Percentiles rank a stretch among this genome's conserved stretches.
These are phyloP conservation scores for Drosophila austrosaltans DNA, from an alignment of 2,888 invertebrate genomes.

Conservation along the genomic window DNA sequence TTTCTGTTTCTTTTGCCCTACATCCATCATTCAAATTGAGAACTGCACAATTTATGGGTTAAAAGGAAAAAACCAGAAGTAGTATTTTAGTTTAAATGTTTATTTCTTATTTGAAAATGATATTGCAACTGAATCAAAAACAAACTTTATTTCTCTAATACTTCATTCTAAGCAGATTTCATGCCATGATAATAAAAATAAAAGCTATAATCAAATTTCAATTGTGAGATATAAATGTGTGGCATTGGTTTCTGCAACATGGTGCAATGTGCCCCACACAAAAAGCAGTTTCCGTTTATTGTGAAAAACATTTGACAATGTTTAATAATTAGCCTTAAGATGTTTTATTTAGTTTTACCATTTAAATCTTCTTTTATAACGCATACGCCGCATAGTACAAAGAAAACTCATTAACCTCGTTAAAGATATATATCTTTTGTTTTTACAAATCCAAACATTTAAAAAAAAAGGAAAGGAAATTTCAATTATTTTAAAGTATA, in stretches of 20 bases:
- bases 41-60: background rate
- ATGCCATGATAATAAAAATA: no score
- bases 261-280: no score
- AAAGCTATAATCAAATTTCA: no score
- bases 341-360: background rate
- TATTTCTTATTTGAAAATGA: background rate
- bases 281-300: no score
- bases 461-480: constrained; percentile 45
- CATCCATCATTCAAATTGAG: background rate
- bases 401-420: background rate
- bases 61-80: background rate
- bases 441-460: constrained; percentile 31
- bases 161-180: no score
- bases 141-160: no score
- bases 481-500: constrained; percentile 43
- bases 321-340: no score
- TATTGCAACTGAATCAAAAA: background rate
- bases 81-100: background rate
- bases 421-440: constrained; percentile 20
- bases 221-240: no score
- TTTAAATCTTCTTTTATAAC: background rate
- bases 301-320: no score
- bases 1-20: constrained; percentile 30
- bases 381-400: background rate
- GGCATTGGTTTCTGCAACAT: no score